Conservation (phyloP, 2,113 vertebrate genomes). For the Glareola pratincola region DNA sequence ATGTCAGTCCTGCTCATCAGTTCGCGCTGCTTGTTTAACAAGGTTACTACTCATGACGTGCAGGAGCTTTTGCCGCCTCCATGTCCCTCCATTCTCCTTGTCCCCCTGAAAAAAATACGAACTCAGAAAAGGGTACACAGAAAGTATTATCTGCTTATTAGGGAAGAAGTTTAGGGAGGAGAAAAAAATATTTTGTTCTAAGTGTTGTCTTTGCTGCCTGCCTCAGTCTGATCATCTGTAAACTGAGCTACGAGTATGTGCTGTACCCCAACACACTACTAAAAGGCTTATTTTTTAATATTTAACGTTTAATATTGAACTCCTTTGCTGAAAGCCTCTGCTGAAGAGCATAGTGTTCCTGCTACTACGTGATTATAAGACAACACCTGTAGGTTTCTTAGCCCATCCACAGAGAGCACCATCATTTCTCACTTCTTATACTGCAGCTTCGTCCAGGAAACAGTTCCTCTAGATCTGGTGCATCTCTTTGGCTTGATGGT, state of each 20-base stretch:
- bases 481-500: neutral
- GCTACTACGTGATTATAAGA: neutral
- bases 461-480: neutral
- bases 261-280: neutral
- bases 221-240: neutral
- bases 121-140: neutral
- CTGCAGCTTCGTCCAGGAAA: neutral
- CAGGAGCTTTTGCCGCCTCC: neutral
- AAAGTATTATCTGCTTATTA: neutral
- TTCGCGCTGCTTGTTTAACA: neutral
- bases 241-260: neutral
- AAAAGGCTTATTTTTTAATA: neutral
- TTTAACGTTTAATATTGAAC: neutral
- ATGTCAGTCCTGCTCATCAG: neutral
- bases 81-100: neutral
- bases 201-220: neutral
- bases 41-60: neutral
- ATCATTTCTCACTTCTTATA: neutral
- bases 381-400: fast-evolving
- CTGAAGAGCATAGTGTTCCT: neutral
- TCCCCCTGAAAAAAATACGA: neutral
- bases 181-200: neutral
- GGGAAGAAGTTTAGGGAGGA: neutral
- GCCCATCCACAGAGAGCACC: neutral
- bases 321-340: neutral